These are phyloP conservation scores for Vanessa tameamea DNA, from an alignment of 1,140 invertebrate genomes.

Conservation along the genomic window DNA sequence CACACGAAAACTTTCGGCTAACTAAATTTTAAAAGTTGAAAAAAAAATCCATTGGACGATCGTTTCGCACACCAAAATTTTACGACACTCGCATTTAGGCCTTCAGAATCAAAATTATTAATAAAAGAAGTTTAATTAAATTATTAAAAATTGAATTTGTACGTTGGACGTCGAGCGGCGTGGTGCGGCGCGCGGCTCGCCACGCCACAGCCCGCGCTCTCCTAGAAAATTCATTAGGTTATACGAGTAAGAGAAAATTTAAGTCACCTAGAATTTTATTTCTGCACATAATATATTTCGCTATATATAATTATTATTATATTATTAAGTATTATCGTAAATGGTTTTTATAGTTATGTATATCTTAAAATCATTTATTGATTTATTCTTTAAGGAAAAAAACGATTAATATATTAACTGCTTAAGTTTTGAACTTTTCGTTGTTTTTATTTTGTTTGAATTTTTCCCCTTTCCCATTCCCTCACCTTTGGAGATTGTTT, in stretches of 20 bases:
- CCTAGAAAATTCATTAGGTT: constrained; percentile 79
- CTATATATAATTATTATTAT: constrained; percentile 81
- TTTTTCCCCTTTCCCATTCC: constrained; percentile 50
- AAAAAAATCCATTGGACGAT: constrained; percentile 69
- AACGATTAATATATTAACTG: constrained; percentile 81
- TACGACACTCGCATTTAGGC: constrained; percentile 83
- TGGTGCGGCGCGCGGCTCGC: constrained; percentile 38
- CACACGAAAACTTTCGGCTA: constrained; percentile 65
- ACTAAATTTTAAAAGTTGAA: constrained; percentile 53
- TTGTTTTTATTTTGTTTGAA: constrained; percentile 74
- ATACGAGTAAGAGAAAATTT: constrained; percentile 80
- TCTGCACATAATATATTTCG: constrained; percentile 85
- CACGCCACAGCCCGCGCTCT: constrained; percentile 60
- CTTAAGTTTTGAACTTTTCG: constrained; percentile 78
- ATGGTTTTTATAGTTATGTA: constrained; percentile 81
- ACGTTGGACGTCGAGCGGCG: constrained; percentile 71
- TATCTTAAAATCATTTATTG: constrained; percentile 80
- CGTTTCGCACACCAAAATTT: constrained; percentile 80
- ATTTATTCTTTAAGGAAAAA: constrained; percentile 79
- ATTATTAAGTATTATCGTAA: constrained; percentile 80
- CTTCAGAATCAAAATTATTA: constrained; percentile 82
- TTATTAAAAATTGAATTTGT: constrained; percentile 75
- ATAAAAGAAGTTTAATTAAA: constrained; percentile 79
- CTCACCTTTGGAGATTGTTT: constrained; percentile 52
- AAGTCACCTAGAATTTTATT: constrained; percentile 84